Percentiles rank a stretch among this genome's conserved stretches.
phyloP scores from a whole-genome alignment of 2,113 vertebrate genomes.

The Grallaria varia region DNA sequence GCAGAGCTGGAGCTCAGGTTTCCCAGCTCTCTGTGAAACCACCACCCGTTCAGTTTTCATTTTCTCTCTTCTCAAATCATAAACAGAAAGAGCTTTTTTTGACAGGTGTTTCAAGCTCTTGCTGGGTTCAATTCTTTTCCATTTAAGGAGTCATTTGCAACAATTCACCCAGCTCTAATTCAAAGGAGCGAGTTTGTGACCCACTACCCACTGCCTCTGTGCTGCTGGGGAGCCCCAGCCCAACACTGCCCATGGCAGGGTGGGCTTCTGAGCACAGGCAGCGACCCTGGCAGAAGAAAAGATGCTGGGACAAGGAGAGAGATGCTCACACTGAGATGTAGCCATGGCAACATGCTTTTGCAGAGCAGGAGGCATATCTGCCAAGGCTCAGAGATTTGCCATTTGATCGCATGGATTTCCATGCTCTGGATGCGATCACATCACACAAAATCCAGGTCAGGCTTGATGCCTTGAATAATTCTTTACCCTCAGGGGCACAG shows the following conservation, averaged over 20 bases:
- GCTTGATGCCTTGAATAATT: conserved; percentile 61
- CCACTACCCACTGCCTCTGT: background rate
- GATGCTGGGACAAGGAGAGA: conserved; percentile 21
- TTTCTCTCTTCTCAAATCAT: background rate
- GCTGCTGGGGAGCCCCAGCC: background rate
- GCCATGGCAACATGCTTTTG: conserved; percentile 68
- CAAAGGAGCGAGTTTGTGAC: background rate
- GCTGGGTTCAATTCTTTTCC: background rate
- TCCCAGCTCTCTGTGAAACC: background rate
- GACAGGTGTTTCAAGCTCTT: conserved; percentile 29
- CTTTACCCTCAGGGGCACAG: conserved; percentile 41
- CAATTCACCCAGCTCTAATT: background rate
- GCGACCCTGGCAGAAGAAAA: conserved; percentile 41
- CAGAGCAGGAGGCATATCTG: conserved; percentile 66
- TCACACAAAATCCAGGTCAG: conserved; percentile 66
- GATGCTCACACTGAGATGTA: conserved; percentile 60
- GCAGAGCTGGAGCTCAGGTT: background rate
- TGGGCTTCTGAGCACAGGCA: conserved; percentile 21
- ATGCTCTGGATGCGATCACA: conserved; percentile 62
- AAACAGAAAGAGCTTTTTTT: background rate
- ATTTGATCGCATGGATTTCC: conserved; percentile 65
- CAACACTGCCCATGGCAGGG: background rate
- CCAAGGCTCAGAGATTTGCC: conserved; percentile 68
- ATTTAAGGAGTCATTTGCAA: background rate
- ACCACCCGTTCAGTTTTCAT: background rate